These are phyloP conservation scores for Acridotheres tristis DNA, from an alignment of 2,797 vertebrate species.

Conservation along the genomic window DNA sequence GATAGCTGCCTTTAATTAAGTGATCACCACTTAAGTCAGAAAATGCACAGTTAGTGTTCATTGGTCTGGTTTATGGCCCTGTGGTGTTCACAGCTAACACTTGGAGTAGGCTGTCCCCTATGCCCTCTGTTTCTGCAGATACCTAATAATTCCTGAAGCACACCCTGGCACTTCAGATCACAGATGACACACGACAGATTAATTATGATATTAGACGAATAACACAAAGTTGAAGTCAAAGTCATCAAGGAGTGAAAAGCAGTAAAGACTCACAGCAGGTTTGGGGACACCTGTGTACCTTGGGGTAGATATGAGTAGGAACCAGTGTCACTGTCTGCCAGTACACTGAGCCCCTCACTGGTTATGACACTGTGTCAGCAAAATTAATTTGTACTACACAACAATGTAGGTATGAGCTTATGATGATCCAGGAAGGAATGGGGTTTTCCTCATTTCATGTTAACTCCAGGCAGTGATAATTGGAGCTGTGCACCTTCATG, in stretches of 20 bases:
- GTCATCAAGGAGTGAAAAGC: neutral
- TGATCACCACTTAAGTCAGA: neutral
- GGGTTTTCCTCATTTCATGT: neutral
- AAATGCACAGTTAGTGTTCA: neutral
- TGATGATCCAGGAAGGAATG: neutral
- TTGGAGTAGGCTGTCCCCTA: neutral
- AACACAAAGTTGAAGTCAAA: slow-evolving; percentile 44
- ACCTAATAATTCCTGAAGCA: neutral
- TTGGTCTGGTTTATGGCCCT: neutral
- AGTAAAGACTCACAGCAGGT: neutral
- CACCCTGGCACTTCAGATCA: neutral
- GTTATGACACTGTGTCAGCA: neutral
- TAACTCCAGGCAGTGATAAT: neutral
- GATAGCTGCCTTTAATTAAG: slow-evolving; percentile 25
- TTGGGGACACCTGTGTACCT: neutral
- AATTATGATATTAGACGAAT: slow-evolving; percentile 18
- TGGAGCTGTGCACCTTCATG: neutral
- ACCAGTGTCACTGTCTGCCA: neutral
- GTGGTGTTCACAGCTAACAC: neutral
- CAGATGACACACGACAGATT: slow-evolving; percentile 1
- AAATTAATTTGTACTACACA: neutral
- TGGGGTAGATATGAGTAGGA: neutral
- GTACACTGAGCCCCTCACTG: neutral
- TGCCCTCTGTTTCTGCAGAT: neutral
- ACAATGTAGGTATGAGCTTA: neutral